These are phyloP conservation scores for Epinotia brunnichana DNA, from an alignment of 2,888 invertebrate species.

Conservation along the genomic window DNA sequence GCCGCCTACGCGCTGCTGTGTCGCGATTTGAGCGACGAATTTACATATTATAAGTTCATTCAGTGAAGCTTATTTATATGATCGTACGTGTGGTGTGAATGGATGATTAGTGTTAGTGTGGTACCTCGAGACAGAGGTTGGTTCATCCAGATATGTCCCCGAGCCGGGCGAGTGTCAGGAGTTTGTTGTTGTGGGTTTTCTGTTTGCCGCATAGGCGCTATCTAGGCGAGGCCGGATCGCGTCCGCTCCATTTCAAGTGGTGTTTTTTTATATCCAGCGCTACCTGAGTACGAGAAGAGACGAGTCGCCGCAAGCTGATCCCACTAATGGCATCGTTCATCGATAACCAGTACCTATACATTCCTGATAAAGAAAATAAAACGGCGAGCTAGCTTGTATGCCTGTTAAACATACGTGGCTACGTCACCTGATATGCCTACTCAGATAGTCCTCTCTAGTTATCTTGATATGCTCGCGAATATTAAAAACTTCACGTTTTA, in stretches of 20 bases:
- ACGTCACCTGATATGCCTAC: constrained; percentile 23
- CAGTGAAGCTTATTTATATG: constrained; percentile 79
- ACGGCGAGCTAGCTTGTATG: constrained; percentile 4
- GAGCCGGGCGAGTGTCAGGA: constrained; percentile 34
- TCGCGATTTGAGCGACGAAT: constrained; percentile 82
- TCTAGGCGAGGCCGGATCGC: constrained; percentile 75
- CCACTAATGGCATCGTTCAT: constrained; percentile 63
- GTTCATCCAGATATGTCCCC: constrained; percentile 58
- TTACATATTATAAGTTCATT: constrained; percentile 82
- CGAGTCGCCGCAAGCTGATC: constrained; percentile 61
- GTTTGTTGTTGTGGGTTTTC: constrained; percentile 47
- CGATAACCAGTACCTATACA: constrained; percentile 46
- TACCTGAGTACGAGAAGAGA: constrained; percentile 69
- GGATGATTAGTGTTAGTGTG: constrained; percentile 64
- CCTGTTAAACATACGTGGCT: constrained; percentile 23
- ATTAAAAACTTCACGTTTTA: background rate
- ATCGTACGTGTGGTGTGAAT: constrained; percentile 77
- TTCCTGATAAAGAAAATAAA: constrained; percentile 42
- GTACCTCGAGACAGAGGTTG: constrained; percentile 58
- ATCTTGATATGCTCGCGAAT: constrained; percentile 10
- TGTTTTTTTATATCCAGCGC: constrained; percentile 78
- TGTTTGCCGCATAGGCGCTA: constrained; percentile 61
- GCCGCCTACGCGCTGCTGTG: constrained; percentile 79
- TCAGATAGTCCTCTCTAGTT: constrained; percentile 17
- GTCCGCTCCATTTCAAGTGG: constrained; percentile 78